These are phyloP conservation scores for Struthidea cinerea DNA, from an alignment of 2,113 vertebrate species.

Conservation along the genomic window DNA sequence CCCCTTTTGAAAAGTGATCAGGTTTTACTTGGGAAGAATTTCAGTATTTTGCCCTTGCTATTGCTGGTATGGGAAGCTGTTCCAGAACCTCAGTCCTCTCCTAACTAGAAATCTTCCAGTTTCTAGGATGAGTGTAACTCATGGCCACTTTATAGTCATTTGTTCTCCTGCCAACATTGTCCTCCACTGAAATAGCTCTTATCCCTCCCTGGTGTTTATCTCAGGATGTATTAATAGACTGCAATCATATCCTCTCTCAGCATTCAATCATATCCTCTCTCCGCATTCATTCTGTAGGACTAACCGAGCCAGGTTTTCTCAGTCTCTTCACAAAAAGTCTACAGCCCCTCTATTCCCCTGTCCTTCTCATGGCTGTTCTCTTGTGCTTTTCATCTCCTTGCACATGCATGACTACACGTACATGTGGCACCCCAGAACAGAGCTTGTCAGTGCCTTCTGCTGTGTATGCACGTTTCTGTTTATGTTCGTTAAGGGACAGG, in stretches of 20 bases:
- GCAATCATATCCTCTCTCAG: not conserved
- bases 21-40: not conserved
- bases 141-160: not conserved
- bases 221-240: slow-evolving; percentile 44
- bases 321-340: not conserved
- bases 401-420: accelerated
- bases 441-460: not conserved
- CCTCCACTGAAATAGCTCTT: slow-evolving; percentile 8
- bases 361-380: not conserved
- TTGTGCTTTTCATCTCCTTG: not conserved
- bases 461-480: accelerated
- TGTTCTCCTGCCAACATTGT: slow-evolving; percentile 35
- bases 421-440: not conserved
- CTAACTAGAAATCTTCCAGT: not conserved
- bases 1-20: not conserved
- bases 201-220: slow-evolving; percentile 17
- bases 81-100: not conserved
- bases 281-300: not conserved
- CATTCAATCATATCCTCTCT: not conserved
- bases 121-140: not conserved
- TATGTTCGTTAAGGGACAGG: not conserved
- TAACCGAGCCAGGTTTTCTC: not conserved
- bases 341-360: not conserved
- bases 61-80: not conserved
- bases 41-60: not conserved